Conservation (phyloP, 2,113 vertebrate species). For the Cariama cristata region DNA sequence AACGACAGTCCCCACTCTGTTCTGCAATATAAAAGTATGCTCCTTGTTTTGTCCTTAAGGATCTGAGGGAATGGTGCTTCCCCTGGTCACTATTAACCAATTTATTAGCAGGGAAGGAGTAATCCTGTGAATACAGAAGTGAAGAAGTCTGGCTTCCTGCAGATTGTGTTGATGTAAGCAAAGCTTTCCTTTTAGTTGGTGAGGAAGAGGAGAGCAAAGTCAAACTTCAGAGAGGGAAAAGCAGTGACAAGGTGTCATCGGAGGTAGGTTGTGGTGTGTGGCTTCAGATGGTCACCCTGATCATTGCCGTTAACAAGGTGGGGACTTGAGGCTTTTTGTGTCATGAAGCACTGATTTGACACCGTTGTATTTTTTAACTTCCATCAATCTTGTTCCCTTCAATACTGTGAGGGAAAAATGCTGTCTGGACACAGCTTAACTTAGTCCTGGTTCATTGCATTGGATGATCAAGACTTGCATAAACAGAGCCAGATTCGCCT, state of each 20-base stretch:
- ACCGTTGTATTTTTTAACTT: neutral
- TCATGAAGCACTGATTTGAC: fast-evolving
- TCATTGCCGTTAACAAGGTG: neutral
- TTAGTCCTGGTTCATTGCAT: neutral
- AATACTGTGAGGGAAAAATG: neutral
- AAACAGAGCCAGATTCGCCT: neutral
- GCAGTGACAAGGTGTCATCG: neutral
- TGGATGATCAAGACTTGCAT: neutral
- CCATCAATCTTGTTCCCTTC: neutral
- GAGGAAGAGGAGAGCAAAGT: neutral
- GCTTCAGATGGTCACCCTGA: neutral
- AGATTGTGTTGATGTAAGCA: neutral
- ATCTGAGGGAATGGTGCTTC: neutral
- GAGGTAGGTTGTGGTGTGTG: neutral
- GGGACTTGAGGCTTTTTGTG: neutral
- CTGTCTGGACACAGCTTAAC: neutral
- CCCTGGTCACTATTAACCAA: neutral
- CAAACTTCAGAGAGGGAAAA: neutral
- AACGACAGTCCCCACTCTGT: no score
- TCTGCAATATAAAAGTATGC: neutral
- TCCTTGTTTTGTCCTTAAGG: neutral
- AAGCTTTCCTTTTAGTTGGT: neutral
- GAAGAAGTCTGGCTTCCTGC: neutral
- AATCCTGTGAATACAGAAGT: neutral
- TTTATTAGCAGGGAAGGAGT: neutral